Evolutionary conservation across 2,113 vertebrate species (phyloP).

Genomic region (Oxyruncus cristatus): DNA sequence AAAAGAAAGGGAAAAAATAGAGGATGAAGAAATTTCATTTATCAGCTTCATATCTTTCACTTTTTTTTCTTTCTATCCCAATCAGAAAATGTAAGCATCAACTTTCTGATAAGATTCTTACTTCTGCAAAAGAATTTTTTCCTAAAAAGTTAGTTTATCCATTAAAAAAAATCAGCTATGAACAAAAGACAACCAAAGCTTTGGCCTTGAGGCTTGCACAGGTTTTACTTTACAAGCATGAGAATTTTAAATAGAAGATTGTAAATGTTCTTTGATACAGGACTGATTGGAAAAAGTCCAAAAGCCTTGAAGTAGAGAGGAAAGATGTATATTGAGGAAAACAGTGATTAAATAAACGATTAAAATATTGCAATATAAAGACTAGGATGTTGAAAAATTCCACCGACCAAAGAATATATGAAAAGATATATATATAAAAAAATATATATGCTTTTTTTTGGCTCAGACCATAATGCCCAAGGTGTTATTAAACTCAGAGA

Average conservation of each 20-base stretch:
- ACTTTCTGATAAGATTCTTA: background rate
- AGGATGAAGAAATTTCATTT: background rate
- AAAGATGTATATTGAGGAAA: constrained; percentile 36
- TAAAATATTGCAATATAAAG: constrained; percentile 18
- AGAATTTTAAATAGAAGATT: constrained; percentile 6
- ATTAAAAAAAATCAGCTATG: background rate
- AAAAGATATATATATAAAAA: no score
- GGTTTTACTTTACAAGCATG: constrained; percentile 17
- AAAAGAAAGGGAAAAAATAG: background rate
- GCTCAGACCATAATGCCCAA: background rate
- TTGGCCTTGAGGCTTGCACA: constrained; percentile 1
- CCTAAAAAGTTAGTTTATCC: background rate
- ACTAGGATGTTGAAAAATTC: constrained; percentile 1
- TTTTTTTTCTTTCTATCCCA: background rate
- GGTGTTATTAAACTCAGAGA: background rate
- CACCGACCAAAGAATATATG: background rate
- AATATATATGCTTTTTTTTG: background rate
- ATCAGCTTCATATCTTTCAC: background rate
- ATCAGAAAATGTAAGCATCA: background rate
- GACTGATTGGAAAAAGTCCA: constrained; percentile 12
- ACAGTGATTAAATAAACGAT: constrained; percentile 30
- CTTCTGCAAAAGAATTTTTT: background rate
- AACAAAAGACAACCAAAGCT: background rate
- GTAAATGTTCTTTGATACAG: constrained; percentile 25
- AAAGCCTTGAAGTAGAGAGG: background rate